Evolutionary conservation across 2,797 vertebrate species (phyloP).

Genomic region (Columba guinea): DNA sequence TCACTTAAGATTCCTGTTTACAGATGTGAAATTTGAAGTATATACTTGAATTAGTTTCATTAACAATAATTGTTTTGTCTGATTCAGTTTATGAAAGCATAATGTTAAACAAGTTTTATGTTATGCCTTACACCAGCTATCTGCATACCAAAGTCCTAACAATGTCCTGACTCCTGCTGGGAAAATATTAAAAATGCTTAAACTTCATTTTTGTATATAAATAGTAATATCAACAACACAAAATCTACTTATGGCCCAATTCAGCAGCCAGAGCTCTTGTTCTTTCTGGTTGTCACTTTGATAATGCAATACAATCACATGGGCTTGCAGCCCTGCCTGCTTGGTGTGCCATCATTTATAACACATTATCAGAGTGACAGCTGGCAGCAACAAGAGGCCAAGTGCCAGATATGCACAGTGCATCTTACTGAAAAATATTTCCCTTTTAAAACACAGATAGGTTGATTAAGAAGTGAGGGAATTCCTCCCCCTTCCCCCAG

Average conservation of each 20-base stretch:
- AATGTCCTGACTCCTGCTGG: not conserved
- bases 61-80: not conserved
- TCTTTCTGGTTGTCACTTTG: slow-evolving; percentile 66
- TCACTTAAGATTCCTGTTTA: not conserved
- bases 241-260: slow-evolving; percentile 40
- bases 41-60: not conserved
- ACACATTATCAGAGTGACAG: slow-evolving; percentile 64
- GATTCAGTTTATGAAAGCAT: not conserved
- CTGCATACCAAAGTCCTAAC: not conserved
- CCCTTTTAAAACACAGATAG: slow-evolving; percentile 18
- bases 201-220: slow-evolving; percentile 7
- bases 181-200: slow-evolving; percentile 9
- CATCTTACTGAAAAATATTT: slow-evolving; percentile 47
- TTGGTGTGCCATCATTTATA: slow-evolving; percentile 56
- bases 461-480: slow-evolving; percentile 50
- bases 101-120: not conserved
- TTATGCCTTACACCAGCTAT: not conserved
- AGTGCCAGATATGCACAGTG: slow-evolving; percentile 40
- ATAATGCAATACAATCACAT: slow-evolving; percentile 41
- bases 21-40: not conserved
- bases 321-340: slow-evolving; percentile 43
- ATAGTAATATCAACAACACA: slow-evolving; percentile 23
- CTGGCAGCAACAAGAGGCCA: slow-evolving; percentile 59
- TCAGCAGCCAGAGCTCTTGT: slow-evolving; percentile 41
- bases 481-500: slow-evolving; percentile 45